Evolutionary conservation across 53 echinoderm and acorn worm genomes (phyloP), one percentile per base, ranked within the genome.

Genomic region (Henricia sp.): DNA sequence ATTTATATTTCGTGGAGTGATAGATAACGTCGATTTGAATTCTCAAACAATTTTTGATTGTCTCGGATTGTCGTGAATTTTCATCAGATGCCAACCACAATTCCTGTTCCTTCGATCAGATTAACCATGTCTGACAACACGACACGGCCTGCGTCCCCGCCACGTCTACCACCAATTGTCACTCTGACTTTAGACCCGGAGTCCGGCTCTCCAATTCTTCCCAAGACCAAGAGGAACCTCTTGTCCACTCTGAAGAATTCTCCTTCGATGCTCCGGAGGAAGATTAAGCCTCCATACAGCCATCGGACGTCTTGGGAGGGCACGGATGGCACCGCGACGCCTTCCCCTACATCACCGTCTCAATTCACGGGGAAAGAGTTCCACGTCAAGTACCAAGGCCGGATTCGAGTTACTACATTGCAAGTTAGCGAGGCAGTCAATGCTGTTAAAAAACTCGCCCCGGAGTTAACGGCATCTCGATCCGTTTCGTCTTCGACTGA

Each of bases 381-480:
- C 70, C 86, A 91, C 50, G 91, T 91, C 23, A 66, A 56, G 19
- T 91, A 91, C 74, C 74, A 86, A 33, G 91, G 91, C 21, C 82
- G 83, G 32, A 50, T 83, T 0, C 71, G 86, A 30, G 91, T 91
- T 28, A 44, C 74, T 21, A 86, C 91, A 2, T 51, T 91, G 48
- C 86, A 86, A 42, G 91, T 91, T 3, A 67, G 59, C 39, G 91
- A 91, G 67, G 91, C 91, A 8, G 86, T 91, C 6, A 82, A 74
- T 32, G 91, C 91, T 14, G 91, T 91, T 12, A 86, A 91, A 32
- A 86, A 86, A 60, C 42, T 86, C 17, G 83, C 86, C 38, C 86
- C 86, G 4, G 48, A 82, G 34, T 14, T 77, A 13, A 83, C 28
- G 26, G 56, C 75, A 2, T 11, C 60, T 1, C 26, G 6, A 16